Conservation (phyloP, 2,888 invertebrate species). For the Drosophila longiperda region DNA sequence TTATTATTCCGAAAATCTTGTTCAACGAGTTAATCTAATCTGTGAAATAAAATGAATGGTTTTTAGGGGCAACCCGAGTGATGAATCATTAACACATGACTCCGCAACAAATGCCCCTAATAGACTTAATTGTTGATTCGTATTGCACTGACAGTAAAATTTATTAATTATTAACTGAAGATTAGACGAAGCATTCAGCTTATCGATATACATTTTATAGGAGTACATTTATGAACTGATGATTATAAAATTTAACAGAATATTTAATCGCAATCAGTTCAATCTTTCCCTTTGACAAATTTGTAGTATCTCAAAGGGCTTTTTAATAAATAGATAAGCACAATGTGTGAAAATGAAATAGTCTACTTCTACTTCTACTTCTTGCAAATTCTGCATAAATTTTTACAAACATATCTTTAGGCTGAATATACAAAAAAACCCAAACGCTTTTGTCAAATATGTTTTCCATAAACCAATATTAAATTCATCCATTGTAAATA, state of each 20-base stretch:
- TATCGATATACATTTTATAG: background rate
- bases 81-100: conserved; percentile 44
- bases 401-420: conserved; percentile 12
- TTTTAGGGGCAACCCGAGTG: background rate
- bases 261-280: background rate
- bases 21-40: conserved; percentile 28
- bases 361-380: background rate
- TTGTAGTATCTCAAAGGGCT: background rate
- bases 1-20: conserved; percentile 20
- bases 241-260: background rate
- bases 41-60: conserved; percentile 29
- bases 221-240: background rate
- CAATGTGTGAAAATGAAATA: background rate
- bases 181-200: conserved; percentile 2
- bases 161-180: background rate
- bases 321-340: background rate
- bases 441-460: background rate
- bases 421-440: background rate
- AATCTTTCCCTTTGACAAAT: background rate
- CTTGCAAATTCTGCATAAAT: background rate
- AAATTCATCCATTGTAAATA: no score
- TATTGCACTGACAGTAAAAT: background rate
- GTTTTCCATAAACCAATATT: background rate
- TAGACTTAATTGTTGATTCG: conserved; percentile 11
- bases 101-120: conserved; percentile 11